Percentiles rank a stretch among this genome's conserved stretches.
These are phyloP conservation scores for Aphyosemion australe DNA, from an alignment of 2,113 vertebrate genomes.

Conservation along the genomic window DNA sequence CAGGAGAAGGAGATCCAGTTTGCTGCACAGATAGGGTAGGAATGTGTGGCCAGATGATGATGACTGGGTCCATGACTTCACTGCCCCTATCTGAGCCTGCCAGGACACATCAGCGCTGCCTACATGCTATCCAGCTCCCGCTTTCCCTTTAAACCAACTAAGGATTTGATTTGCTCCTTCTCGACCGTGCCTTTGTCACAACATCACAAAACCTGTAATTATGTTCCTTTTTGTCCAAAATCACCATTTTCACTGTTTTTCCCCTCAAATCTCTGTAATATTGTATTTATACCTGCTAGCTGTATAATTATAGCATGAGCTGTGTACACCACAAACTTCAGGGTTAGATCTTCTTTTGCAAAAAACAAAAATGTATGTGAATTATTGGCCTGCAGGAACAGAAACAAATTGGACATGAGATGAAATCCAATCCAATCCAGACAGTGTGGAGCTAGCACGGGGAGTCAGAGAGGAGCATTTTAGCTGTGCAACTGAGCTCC, in stretches of 20 bases:
- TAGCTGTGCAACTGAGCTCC: conserved; percentile 64
- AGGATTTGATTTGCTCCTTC: conserved; percentile 26
- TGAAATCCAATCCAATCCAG: conserved; percentile 69
- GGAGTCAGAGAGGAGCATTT: conserved; percentile 65
- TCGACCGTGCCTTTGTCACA: conserved; percentile 35
- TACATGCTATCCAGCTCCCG: conserved; percentile 47
- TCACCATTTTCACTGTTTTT: conserved; percentile 32
- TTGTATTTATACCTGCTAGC: conserved; percentile 49
- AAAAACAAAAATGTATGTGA: conserved; percentile 59
- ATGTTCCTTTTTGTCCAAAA: conserved; percentile 42
- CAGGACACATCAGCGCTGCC: conserved; percentile 73
- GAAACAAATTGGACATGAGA: conserved; percentile 62
- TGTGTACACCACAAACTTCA: conserved; percentile 33
- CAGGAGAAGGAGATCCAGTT: conserved; percentile 82
- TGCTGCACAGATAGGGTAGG: conserved; percentile 83
- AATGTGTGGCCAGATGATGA: conserved; percentile 81
- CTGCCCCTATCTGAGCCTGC: conserved; percentile 77
- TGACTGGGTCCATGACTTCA: conserved; percentile 73
- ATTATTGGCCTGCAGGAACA: conserved; percentile 62
- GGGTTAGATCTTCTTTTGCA: conserved; percentile 50
- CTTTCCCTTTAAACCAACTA: conserved; percentile 28
- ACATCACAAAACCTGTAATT: conserved; percentile 53
- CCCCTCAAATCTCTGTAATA: conserved; percentile 34
- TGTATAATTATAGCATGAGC: conserved; percentile 51
- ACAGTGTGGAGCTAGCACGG: conserved; percentile 48